A percentile compares a stretch with the other conserved stretches of the same genome.
Evolutionary conservation across 2,888 invertebrate species (phyloP).

Genomic region (Heliconius ismenius): DNA sequence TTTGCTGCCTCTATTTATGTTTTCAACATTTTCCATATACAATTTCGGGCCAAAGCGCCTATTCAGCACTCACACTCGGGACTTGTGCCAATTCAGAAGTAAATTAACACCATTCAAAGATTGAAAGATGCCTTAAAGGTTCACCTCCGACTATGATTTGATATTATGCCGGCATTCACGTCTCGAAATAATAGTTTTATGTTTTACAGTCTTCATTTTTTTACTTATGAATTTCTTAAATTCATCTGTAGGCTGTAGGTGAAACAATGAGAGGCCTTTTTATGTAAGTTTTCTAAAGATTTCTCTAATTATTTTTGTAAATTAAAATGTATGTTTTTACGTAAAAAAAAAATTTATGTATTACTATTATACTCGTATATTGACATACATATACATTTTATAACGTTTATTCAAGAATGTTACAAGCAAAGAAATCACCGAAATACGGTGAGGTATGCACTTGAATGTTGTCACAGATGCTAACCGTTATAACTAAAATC

Average conservation of each 20-base stretch:
- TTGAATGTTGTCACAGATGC: background rate
- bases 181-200: constrained; percentile 18
- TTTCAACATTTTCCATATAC: constrained; percentile 77
- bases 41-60: constrained; percentile 66
- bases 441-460: background rate
- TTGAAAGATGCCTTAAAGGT: constrained; percentile 49
- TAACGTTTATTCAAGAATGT: background rate
- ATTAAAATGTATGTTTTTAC: background rate
- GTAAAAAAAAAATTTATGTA: background rate
- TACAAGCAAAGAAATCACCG: background rate
- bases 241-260: background rate
- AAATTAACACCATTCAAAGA: constrained; percentile 75
- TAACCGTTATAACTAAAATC: constrained; percentile 4
- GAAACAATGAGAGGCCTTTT: background rate
- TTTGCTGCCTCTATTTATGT: constrained; percentile 73
- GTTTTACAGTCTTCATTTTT: background rate
- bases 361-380: background rate
- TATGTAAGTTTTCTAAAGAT: background rate
- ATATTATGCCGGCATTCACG: constrained; percentile 36
- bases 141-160: constrained; percentile 43
- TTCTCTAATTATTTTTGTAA: background rate
- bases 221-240: background rate
- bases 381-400: too few species aligned
- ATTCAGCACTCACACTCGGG: constrained; percentile 69
- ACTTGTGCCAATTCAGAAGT: constrained; percentile 67